Conservation (phyloP, 2,113 vertebrate species). For the Struthidea cinerea region DNA sequence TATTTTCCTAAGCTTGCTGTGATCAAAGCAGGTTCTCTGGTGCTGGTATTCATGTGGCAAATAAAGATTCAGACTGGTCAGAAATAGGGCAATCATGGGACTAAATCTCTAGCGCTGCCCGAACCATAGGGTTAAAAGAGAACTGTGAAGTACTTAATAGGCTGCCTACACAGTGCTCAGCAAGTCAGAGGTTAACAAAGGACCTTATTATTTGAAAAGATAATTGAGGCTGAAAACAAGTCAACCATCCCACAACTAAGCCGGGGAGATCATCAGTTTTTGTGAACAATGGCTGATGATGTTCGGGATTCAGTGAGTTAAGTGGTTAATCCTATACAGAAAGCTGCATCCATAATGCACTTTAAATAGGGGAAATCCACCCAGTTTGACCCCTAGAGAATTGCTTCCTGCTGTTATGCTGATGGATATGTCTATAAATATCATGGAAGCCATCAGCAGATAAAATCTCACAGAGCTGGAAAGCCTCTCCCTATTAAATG, state of each 20-base stretch:
- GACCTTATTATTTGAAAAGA: constrained; percentile 29
- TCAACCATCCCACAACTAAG: constrained; percentile 20
- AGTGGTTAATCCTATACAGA: constrained; percentile 56
- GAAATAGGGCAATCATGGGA: not conserved
- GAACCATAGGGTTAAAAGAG: constrained; percentile 3
- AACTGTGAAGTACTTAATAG: not conserved
- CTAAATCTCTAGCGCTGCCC: not conserved
- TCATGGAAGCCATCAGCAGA: constrained; percentile 16
- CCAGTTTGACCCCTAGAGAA: constrained; percentile 25
- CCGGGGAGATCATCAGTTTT: constrained; percentile 22
- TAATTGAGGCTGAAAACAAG: constrained; percentile 45
- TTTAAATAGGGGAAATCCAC: constrained; percentile 33
- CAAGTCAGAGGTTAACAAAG: constrained; percentile 58
- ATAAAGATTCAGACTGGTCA: not conserved
- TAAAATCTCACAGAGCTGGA: not conserved
- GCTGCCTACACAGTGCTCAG: constrained; percentile 23
- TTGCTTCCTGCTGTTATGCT: constrained; percentile 4
- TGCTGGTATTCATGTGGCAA: not conserved
- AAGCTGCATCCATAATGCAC: constrained; percentile 40
- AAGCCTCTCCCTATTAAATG: constrained; percentile 38
- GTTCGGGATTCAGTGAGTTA: constrained; percentile 14
- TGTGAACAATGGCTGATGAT: constrained; percentile 36
- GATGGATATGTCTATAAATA: constrained; percentile 52
- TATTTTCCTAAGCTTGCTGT: not conserved
- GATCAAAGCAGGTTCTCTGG: not conserved